phyloP scores from a whole-genome alignment of 2,888 invertebrate genomes.

The Noctua comes region DNA sequence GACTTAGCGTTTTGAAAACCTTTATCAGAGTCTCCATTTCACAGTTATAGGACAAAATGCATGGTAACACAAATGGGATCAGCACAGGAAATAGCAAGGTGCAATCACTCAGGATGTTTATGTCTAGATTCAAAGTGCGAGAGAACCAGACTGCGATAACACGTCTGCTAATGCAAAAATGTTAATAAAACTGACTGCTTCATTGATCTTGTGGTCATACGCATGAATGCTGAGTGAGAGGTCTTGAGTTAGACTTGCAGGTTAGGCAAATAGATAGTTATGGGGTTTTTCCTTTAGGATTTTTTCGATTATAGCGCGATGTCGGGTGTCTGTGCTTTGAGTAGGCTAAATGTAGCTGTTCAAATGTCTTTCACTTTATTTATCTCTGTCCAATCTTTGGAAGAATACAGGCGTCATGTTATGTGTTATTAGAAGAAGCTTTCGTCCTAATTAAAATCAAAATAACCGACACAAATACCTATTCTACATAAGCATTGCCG shows the following conservation, averaged over 20 bases:
- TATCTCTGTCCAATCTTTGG: background rate
- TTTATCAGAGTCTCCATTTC: background rate
- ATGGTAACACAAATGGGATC: background rate
- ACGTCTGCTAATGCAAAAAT: conserved; percentile 5
- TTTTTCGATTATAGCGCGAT: background rate
- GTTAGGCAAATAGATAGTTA: background rate
- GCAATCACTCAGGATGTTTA: conserved; percentile 18
- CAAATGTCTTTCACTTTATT: background rate
- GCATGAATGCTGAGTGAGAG: background rate
- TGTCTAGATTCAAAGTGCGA: background rate
- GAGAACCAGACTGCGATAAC: background rate
- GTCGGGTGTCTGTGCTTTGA: background rate
- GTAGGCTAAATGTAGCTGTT: background rate
- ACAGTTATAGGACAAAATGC: background rate
- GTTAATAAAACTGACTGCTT: background rate
- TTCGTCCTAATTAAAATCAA: conserved; percentile 1
- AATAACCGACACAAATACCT: background rate
- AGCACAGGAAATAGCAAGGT: conserved; percentile 11
- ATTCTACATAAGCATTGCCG: background rate
- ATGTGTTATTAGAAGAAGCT: background rate
- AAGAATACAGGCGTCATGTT: background rate
- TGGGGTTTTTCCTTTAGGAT: background rate
- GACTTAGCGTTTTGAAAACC: background rate
- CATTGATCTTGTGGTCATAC: background rate
- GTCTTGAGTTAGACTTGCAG: background rate